Percentiles rank a stretch among this genome's conserved stretches.
Conservation (phyloP, 1,140 invertebrate genomes). For the Dryas iulia region DNA sequence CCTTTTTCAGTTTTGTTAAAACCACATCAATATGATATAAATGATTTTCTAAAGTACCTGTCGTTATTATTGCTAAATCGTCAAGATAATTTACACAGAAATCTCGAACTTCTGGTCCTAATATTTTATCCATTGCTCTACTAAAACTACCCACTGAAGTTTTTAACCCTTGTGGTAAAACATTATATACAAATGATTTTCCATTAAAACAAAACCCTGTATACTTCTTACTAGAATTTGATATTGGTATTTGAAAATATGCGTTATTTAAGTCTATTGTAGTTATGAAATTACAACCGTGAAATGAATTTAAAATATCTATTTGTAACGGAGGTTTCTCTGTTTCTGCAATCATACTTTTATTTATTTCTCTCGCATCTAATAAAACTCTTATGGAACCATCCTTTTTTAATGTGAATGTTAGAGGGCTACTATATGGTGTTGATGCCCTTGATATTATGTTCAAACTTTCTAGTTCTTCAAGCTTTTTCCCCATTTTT, state of each 20-base stretch:
- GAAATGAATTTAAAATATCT: conserved; percentile 45
- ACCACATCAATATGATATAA: conserved; percentile 35
- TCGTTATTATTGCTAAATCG: conserved; percentile 37
- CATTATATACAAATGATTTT: conserved; percentile 47
- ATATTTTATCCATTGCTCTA: conserved; percentile 45
- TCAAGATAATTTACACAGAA: conserved; percentile 46
- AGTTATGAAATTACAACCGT: conserved; percentile 42
- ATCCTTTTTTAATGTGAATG: conserved; percentile 44
- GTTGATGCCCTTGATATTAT: conserved; percentile 36
- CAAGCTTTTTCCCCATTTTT: conserved; percentile 30
- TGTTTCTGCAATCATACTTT: conserved; percentile 42
- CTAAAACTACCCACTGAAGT: conserved; percentile 54
- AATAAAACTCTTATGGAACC: conserved; percentile 47
- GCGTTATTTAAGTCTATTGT: conserved; percentile 50
- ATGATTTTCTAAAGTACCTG: conserved; percentile 36
- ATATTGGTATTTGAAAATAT: conserved; percentile 59
- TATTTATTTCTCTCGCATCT: conserved; percentile 53
- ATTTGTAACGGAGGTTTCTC: conserved; percentile 41
- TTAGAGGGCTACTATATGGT: conserved; percentile 52
- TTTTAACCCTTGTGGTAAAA: conserved; percentile 55
- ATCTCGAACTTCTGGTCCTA: conserved; percentile 39
- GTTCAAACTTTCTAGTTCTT: conserved; percentile 33
- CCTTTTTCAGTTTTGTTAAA: not conserved
- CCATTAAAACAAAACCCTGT: conserved; percentile 53
- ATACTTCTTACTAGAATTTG: conserved; percentile 39